These are phyloP conservation scores for Stegastes partitus DNA, from an alignment of 2,113 vertebrate genomes.

Conservation along the genomic window DNA sequence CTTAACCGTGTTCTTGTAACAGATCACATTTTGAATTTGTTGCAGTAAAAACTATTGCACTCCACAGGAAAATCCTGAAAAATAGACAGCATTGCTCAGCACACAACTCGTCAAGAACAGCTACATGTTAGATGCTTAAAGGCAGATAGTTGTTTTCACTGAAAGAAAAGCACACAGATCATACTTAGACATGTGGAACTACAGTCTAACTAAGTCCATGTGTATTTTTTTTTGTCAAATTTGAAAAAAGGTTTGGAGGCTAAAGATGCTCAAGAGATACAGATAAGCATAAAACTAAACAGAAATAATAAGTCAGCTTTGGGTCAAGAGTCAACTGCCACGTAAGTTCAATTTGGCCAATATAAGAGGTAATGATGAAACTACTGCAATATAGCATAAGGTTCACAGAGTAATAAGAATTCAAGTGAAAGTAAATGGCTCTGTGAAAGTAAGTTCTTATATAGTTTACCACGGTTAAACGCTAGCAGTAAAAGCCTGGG, in stretches of 20 bases:
- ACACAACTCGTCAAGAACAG: slow-evolving; percentile 46
- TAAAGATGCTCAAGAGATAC: slow-evolving; percentile 15
- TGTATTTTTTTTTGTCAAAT: slow-evolving; percentile 33
- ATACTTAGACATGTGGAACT: slow-evolving; percentile 16
- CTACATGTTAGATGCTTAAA: slow-evolving; percentile 33
- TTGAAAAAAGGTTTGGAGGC: slow-evolving; percentile 14
- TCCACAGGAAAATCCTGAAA: slow-evolving; percentile 41
- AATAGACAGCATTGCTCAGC: slow-evolving; percentile 21
- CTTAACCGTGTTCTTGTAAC: slow-evolving; percentile 16
- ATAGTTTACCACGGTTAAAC: not conserved
- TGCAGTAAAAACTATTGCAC: slow-evolving; percentile 65
- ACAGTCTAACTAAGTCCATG: slow-evolving; percentile 13
- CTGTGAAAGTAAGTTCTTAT: slow-evolving; percentile 4
- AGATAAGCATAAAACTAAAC: slow-evolving; percentile 27
- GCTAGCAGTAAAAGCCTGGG: slow-evolving; percentile 8
- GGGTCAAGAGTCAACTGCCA: slow-evolving; percentile 12
- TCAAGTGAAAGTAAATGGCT: not conserved
- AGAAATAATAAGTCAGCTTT: slow-evolving; percentile 23
- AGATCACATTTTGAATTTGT: slow-evolving; percentile 56
- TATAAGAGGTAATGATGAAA: slow-evolving; percentile 12
- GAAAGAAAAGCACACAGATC: slow-evolving; percentile 24
- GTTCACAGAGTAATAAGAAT: slow-evolving; percentile 4
- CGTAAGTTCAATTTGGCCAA: slow-evolving; percentile 14
- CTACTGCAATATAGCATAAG: not conserved
- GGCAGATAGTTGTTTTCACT: slow-evolving; percentile 16